Conservation (phyloP, 2,888 invertebrate species). For the Thymelicus sylvestris region DNA sequence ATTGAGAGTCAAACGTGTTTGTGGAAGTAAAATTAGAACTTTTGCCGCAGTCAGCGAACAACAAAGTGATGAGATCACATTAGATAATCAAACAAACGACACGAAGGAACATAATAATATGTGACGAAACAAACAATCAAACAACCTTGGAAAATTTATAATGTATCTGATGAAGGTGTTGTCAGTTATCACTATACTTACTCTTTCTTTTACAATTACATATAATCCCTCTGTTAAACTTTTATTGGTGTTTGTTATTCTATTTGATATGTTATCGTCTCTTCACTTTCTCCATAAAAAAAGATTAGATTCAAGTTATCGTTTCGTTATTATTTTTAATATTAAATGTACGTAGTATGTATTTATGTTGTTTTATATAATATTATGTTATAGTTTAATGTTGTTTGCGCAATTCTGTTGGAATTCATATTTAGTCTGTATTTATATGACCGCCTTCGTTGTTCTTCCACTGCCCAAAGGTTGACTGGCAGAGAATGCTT, state of each 20-base stretch:
- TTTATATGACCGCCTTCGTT: too few species aligned
- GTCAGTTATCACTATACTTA: not conserved
- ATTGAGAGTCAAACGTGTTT: slow-evolving; percentile 49
- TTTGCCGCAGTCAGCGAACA: slow-evolving; percentile 42
- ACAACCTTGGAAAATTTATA: slow-evolving; percentile 23
- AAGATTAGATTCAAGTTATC: too few species aligned
- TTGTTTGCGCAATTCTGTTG: too few species aligned
- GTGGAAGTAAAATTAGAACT: slow-evolving; percentile 53
- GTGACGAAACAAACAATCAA: slow-evolving; percentile 16
- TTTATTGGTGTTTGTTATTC: not conserved
- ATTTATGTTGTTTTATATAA: too few species aligned
- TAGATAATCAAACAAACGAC: slow-evolving; percentile 40
- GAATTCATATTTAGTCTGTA: too few species aligned
- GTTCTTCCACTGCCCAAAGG: too few species aligned
- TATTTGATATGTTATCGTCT: not conserved
- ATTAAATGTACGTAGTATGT: too few species aligned
- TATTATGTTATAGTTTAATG: too few species aligned
- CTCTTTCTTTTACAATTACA: not conserved
- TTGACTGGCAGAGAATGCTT: too few species aligned
- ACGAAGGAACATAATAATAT: slow-evolving; percentile 31
- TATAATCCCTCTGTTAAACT: not conserved
- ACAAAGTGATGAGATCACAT: slow-evolving; percentile 37
- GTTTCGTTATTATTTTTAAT: too few species aligned
- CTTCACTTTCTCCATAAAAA: not conserved
- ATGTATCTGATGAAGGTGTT: not conserved